Base-by-base conservation (phyloP, 2,888 invertebrate species). In the Dinocampus coccinellae region DNA sequence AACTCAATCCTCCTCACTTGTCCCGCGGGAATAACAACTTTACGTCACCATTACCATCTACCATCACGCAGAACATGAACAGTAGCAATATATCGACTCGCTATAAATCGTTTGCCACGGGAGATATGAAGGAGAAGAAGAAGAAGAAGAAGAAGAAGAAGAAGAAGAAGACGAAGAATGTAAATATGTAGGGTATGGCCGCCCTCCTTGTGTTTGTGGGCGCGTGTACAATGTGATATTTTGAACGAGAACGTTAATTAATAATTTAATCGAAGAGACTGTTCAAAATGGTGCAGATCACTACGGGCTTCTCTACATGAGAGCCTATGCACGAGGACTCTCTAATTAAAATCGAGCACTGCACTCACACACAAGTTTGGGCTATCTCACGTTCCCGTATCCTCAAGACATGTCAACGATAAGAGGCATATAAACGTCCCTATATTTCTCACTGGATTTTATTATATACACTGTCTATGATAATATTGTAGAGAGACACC, bases 231-330 rank as follows among this genome's bases (percentile, higher is more conserved):
- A 80, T 83, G 82, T 78, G 82, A 77, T 84, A 84, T 85, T 85
- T 84, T 82, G 81, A 80, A 81, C 78, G 82, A 83, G 82, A 83
- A 81, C 84, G 83, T 86, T 87, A 87, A 87, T 87, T 87, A 87
- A 87, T 87, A 86, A 87, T 87, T 87, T 85, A 85, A 84, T 84
- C 84, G 85, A 86, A 85, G 83, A 82, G 82, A 81, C 83, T 82
- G 84, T 81, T 84, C 81, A 79, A 80, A 80, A 47, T 71, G 70
- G 71, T 69, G 66, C 73, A 69, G 70, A 39, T 58, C 26, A n/a
- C n/a, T n/a, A n/a, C 24, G 55, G 26, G 24, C 55, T 55, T n/a
- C 33, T 11, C 47, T 71, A 61, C 73, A 58, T 73, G 71, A 72
- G 80, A 79, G 81, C 79, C 76, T 71, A 60, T 72, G 79, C 79